These are phyloP conservation scores for Dichetophora obliterata DNA, from an alignment of 2,888 invertebrate genomes.

Conservation along the genomic window DNA sequence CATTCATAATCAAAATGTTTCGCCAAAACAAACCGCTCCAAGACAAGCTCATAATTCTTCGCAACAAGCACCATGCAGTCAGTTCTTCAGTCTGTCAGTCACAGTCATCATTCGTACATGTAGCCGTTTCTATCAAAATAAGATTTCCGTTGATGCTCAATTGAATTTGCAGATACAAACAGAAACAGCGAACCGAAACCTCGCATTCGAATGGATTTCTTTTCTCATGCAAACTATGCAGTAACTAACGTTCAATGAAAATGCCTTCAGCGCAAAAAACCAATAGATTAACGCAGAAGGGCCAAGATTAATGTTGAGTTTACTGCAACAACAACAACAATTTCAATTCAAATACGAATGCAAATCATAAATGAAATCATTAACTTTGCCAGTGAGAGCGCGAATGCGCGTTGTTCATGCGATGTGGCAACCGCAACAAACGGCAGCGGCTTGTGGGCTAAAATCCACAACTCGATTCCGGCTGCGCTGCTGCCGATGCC, in stretches of 20 bases:
- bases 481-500: neutral
- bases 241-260: neutral
- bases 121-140: constrained; percentile 28
- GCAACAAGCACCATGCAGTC: neutral
- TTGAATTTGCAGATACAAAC: constrained; percentile 21
- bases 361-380: constrained; percentile 38
- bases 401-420: neutral
- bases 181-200: neutral
- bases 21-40: neutral
- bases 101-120: constrained; percentile 20
- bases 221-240: constrained; percentile 36
- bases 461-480: neutral
- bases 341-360: constrained; percentile 24
- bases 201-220: constrained; percentile 20
- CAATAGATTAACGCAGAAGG: neutral
- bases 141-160: constrained; percentile 34
- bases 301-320: neutral
- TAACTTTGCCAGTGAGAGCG: constrained; percentile 1
- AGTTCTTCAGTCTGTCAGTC: neutral
- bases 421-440: neutral
- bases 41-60: constrained; percentile 4
- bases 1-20: constrained; percentile 16
- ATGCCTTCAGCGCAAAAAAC: neutral
- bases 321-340: constrained; percentile 2
- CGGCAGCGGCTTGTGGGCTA: neutral